A percentile compares a stretch with the other conserved stretches of the same genome.
Evolutionary conservation across 2,888 invertebrate species (phyloP).

Genomic region (Vandiemenella viatica): DNA sequence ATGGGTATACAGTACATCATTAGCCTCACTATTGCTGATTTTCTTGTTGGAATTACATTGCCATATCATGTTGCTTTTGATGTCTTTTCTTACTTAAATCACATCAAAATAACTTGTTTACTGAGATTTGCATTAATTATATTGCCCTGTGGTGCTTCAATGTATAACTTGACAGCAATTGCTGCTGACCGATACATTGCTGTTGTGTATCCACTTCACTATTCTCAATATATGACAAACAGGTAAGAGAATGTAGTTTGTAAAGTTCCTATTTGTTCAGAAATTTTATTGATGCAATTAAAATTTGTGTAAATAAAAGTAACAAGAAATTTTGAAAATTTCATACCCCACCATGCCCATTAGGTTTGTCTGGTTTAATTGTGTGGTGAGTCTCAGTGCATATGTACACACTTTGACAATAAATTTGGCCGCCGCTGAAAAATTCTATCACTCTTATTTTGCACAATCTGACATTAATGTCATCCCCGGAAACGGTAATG

Average conservation of each 20-base stretch:
- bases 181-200: slow-evolving; percentile 66
- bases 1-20: slow-evolving; percentile 65
- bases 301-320: no score
- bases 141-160: slow-evolving; percentile 62
- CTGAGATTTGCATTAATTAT: slow-evolving; percentile 57
- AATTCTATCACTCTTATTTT: no score
- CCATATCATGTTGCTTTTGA: slow-evolving; percentile 69
- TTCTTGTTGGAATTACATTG: slow-evolving; percentile 58
- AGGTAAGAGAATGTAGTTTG: slow-evolving; percentile 21
- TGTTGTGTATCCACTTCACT: slow-evolving; percentile 63
- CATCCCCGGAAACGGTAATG: no score
- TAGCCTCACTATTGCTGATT: slow-evolving; percentile 62
- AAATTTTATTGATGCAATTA: no score
- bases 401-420: no score
- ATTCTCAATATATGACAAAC: slow-evolving; percentile 51
- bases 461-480: no score
- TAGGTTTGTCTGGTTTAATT: no score
- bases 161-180: slow-evolving; percentile 62
- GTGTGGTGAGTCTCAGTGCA: no score
- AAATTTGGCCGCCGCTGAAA: no score
- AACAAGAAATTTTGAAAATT: no score
- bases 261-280: no score
- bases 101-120: slow-evolving; percentile 46
- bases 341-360: no score
- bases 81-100: slow-evolving; percentile 42